A percentile compares a stretch with the other conserved stretches of the same genome.
Evolutionary conservation across 2,113 vertebrate species (phyloP).

Genomic region (Myotis davidii): DNA sequence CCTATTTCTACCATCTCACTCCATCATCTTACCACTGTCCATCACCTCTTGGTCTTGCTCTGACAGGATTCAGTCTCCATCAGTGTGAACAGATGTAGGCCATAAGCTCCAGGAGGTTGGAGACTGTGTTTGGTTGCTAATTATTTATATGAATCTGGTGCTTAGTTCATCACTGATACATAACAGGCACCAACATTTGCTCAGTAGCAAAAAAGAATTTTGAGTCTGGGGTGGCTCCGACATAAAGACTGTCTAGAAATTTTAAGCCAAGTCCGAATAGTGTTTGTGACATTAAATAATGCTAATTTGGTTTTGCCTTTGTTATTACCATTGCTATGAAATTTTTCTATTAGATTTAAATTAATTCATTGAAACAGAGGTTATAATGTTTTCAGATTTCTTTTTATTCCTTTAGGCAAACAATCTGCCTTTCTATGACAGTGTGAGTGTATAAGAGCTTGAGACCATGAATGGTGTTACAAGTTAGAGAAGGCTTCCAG

Average conservation of each 20-base stretch:
- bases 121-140: neutral
- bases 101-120: neutral
- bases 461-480: neutral
- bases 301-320: neutral
- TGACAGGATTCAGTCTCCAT: neutral
- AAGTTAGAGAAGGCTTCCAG: neutral
- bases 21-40: neutral
- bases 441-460: neutral
- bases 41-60: neutral
- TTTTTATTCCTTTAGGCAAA: neutral
- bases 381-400: neutral
- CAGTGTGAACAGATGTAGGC: neutral
- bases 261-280: neutral
- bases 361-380: neutral
- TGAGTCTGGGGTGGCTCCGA: neutral
- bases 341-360: neutral
- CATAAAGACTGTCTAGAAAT: neutral
- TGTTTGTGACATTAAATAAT: neutral
- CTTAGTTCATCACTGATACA: neutral
- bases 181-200: neutral
- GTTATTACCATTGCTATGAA: neutral
- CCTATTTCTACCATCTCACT: neutral
- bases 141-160: neutral
- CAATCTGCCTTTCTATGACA: neutral
- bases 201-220: neutral